Conservation (phyloP, 2,797 vertebrate genomes). For the Chloroceryle amazona region DNA sequence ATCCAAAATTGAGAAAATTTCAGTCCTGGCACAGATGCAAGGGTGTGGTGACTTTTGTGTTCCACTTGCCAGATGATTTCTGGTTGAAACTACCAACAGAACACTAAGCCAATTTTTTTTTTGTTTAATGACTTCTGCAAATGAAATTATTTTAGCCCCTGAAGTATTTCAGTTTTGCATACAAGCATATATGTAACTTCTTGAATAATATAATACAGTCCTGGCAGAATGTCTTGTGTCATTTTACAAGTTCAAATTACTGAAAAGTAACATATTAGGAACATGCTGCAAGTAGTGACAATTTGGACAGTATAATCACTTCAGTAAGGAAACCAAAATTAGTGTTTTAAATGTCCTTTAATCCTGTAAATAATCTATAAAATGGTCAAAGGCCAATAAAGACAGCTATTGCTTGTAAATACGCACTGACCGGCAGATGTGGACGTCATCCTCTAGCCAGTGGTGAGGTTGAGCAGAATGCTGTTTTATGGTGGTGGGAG, state of each 20-base stretch:
- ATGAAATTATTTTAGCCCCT: not conserved
- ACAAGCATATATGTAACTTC: not conserved
- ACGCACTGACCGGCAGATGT: not conserved
- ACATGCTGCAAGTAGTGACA: no score
- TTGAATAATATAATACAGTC: not conserved
- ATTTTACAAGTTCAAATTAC: not conserved
- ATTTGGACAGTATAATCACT: not conserved
- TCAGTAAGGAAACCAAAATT: not conserved
- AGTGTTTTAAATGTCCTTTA: not conserved
- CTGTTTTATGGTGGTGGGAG: not conserved
- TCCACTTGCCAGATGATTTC: conserved; percentile 18
- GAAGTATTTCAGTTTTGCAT: not conserved
- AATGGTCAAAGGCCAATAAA: not conserved
- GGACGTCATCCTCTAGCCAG: not conserved
- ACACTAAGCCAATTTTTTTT: not conserved
- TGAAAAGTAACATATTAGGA: no score
- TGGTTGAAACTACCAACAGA: conserved; percentile 7
- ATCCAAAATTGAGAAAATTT: not conserved
- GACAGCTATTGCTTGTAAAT: not conserved
- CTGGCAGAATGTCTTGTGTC: not conserved
- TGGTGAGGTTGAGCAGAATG: not conserved
- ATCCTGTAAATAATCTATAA: not conserved
- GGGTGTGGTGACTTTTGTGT: not conserved
- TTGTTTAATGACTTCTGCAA: not conserved
- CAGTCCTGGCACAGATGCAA: not conserved